Evolutionary conservation across 2,888 invertebrate species (phyloP).

Genomic region (Caenorhabditis panamensis): DNA sequence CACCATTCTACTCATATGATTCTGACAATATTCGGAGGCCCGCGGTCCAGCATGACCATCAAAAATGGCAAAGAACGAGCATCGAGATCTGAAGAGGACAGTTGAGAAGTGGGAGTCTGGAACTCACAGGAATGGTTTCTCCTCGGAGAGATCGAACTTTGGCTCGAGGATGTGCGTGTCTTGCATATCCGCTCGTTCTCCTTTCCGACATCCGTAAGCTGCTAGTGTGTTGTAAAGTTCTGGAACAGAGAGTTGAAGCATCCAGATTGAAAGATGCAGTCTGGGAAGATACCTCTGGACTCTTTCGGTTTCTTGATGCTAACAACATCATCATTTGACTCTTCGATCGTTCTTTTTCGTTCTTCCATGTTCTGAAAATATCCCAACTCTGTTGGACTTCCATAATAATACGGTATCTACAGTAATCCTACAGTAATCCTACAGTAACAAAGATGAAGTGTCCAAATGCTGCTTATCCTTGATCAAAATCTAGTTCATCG

Average conservation of each 20-base stretch:
- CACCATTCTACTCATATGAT: conserved; percentile 79
- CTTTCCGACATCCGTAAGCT: conserved; percentile 78
- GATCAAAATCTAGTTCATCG: too few relatives aligned
- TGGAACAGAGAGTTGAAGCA: too few relatives aligned
- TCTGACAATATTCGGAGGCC: conserved; percentile 83
- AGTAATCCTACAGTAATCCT: too few relatives aligned
- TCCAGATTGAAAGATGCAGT: too few relatives aligned
- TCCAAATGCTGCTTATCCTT: too few relatives aligned
- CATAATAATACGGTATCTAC: too few relatives aligned
- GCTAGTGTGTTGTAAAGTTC: conserved; percentile 29
- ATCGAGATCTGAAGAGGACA: conserved; percentile 66
- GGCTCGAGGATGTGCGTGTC: conserved; percentile 83
- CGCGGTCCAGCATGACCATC: conserved; percentile 83
- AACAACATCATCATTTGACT: background rate
- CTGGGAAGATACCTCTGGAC: conserved; percentile 10
- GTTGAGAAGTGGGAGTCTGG: background rate
- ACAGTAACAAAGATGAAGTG: too few relatives aligned
- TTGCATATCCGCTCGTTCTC: conserved; percentile 84
- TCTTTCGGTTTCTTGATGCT: conserved; percentile 7
- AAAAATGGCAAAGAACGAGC: conserved; percentile 83
- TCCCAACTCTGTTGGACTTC: too few relatives aligned
- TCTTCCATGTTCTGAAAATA: conserved; percentile 31
- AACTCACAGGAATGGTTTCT: conserved; percentile 51
- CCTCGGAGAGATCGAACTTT: conserved; percentile 74
- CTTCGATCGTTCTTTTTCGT: conserved; percentile 20